Evolutionary conservation across 2,797 vertebrate species (phyloP).

Genomic region (Neosilurus hyrtlii): DNA sequence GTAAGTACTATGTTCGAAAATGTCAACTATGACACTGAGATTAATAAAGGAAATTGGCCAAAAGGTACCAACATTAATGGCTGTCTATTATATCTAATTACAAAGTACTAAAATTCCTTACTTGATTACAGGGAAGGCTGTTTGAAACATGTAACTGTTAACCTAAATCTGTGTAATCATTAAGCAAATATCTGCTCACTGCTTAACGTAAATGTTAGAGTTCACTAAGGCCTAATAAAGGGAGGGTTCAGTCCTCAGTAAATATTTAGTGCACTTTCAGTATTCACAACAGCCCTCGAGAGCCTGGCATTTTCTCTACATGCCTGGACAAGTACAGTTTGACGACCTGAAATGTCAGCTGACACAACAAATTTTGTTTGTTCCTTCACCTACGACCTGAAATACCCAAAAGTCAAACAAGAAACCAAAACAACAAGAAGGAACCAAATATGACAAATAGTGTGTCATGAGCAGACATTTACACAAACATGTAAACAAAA

Average conservation of each 20-base stretch:
- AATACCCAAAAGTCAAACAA: background rate
- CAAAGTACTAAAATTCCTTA: background rate
- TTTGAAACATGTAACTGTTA: background rate
- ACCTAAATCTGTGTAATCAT: background rate
- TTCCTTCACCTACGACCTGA: conserved; percentile 14
- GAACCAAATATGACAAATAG: conserved; percentile 4
- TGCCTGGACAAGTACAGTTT: conserved; percentile 17
- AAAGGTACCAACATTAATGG: background rate
- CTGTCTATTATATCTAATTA: conserved; percentile 30
- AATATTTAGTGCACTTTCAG: background rate
- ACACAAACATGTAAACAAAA: conserved; percentile 7
- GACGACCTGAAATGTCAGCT: conserved; percentile 28
- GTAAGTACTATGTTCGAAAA: background rate
- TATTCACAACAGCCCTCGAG: background rate
- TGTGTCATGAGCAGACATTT: background rate
- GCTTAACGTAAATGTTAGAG: background rate
- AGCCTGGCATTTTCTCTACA: background rate
- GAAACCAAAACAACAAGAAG: conserved; percentile 1
- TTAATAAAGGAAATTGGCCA: conserved; percentile 7
- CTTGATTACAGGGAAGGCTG: conserved; percentile 5
- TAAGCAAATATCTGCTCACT: conserved; percentile 20
- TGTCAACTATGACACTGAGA: background rate
- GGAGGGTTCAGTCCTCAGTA: background rate
- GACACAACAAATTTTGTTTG: conserved; percentile 21
- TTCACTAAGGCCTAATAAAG: background rate